Base-by-base conservation (phyloP, 2,888 invertebrate genomes). In the Agrenia bidenticulata region DNA sequence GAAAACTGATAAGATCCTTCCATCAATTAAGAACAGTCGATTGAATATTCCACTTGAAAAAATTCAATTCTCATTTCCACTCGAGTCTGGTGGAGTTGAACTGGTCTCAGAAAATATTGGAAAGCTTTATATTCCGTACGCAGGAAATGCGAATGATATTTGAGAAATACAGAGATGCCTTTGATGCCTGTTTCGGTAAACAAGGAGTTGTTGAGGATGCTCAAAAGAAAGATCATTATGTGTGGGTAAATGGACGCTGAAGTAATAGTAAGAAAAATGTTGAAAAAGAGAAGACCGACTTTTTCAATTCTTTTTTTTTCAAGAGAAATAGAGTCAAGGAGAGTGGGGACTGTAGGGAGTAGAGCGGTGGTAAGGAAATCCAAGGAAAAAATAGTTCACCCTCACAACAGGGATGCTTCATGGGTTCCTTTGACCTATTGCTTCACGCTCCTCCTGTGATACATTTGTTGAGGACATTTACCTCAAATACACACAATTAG, bases 341-440 rank as follows among this genome's bases (percentile, higher is more conserved):
- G 32, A 32, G 32, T 4, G 11, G 32, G 11, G 32, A 7, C 5
- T 32, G 62, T 51, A 51, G 49, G 54, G 59, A 27, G 54, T 50
- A 64, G 57, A 61, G 63, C 63, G 63, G 59, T 56, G 61, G 49
- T 32, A 58, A 59, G 56, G 58, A 58, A 58, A 45, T 58, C 45
- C 49, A 37, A 58, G 21, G 58, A 49, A 49, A 53, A 69, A 66
- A 64, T 50, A 59, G 64, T 56, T 67, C 70, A 67, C 67, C 70
- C 70, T 67, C 66, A 61, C 69, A 59, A 53, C 70, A 61, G 66
- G 70, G 57, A 37, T 37, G 51, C 64, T 51, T 41, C 19, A 55
- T 27, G 58, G 50, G 54, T 41, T 53, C 42, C 64, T 61, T 60
- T 32, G 23, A 24, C 26, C n/a, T 45, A 54, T 26, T 37, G 17